These are phyloP conservation scores for Trematomus bernacchii DNA, from an alignment of 2,797 vertebrate genomes.

Conservation along the genomic window DNA sequence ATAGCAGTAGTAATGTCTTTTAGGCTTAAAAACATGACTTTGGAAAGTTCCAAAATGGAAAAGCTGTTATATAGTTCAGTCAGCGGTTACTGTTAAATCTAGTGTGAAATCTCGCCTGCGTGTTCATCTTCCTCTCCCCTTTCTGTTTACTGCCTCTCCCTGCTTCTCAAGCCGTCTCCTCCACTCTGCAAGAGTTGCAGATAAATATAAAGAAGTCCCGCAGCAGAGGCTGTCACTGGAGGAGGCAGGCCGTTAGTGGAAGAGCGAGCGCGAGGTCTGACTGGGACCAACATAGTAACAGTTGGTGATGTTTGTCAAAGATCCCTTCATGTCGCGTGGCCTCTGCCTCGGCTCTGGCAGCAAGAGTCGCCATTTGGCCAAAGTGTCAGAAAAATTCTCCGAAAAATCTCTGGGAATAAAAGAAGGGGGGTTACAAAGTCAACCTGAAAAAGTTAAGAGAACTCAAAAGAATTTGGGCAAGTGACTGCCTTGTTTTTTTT, in stretches of 20 bases:
- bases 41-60: neutral
- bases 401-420: neutral
- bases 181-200: neutral
- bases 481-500: no score
- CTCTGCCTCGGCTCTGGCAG: neutral
- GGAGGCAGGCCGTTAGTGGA: slow-evolving; percentile 9
- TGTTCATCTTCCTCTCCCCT: neutral
- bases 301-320: slow-evolving; percentile 30
- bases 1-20: neutral
- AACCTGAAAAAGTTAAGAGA: no score
- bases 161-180: neutral
- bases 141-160: neutral
- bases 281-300: slow-evolving; percentile 12
- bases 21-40: neutral
- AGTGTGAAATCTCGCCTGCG: neutral
- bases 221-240: slow-evolving; percentile 33
- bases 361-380: slow-evolving; percentile 4
- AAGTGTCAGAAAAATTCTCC: slow-evolving; percentile 8
- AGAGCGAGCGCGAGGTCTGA: slow-evolving; percentile 18
- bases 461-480: no score
- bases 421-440: neutral
- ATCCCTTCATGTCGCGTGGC: neutral
- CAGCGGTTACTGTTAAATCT: neutral
- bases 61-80: neutral
- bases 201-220: slow-evolving; percentile 3